Evolutionary conservation across 2,113 vertebrate species (phyloP).

Genomic region (Puffinus mauretanicus): DNA sequence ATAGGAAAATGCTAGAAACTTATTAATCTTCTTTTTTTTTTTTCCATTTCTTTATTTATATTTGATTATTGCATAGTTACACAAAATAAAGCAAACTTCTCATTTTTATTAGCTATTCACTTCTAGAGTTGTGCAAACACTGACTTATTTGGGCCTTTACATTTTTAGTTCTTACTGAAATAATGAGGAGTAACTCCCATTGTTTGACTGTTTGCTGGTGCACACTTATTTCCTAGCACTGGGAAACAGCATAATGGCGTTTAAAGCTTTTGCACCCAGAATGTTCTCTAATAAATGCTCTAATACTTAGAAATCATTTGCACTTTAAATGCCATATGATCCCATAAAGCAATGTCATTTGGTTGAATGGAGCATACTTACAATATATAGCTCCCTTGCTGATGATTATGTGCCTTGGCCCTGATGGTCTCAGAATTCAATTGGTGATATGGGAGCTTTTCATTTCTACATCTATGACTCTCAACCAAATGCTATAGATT

Average conservation of each 20-base stretch:
- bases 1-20: neutral
- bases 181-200: neutral
- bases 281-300: neutral
- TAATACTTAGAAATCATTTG: neutral
- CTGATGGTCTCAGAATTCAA: neutral
- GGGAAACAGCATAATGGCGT: neutral
- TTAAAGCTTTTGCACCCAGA: neutral
- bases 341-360: neutral
- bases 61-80: neutral
- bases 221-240: neutral
- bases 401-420: neutral
- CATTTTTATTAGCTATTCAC: neutral
- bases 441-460: neutral
- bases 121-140: neutral
- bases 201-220: neutral
- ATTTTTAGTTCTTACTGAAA: neutral
- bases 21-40: accelerated
- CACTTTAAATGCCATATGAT: neutral
- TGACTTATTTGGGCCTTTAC: neutral
- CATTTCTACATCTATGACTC: neutral
- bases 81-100: neutral
- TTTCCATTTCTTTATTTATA: neutral
- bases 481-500: neutral
- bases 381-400: neutral
- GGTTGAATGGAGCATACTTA: neutral